Conservation (phyloP, 2,888 invertebrate genomes). For the Selenia dentaria region DNA sequence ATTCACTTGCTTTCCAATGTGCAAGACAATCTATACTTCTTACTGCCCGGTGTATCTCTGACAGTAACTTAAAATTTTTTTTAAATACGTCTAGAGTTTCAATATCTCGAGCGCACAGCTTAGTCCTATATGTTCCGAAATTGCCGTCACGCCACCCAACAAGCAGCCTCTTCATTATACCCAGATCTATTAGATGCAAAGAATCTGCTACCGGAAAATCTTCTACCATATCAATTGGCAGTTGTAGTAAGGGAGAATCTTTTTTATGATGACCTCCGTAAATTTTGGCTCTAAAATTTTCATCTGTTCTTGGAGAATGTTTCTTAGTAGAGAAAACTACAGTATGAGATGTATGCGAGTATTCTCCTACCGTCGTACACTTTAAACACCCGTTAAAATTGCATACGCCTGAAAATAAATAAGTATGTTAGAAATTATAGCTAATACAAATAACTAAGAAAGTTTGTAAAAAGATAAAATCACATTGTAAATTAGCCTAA, state of each 20-base stretch:
- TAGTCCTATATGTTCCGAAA: conserved; percentile 7
- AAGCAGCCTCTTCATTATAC: conserved; percentile 31
- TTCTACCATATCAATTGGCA: conserved; percentile 37
- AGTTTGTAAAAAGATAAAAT: not conserved
- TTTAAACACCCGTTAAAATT: conserved; percentile 35
- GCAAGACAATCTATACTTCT: conserved; percentile 1
- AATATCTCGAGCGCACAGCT: conserved; percentile 4
- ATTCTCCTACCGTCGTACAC: conserved; percentile 33
- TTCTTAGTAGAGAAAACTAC: conserved; percentile 17
- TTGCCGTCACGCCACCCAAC: conserved; percentile 7
- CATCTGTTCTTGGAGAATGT: conserved; percentile 10
- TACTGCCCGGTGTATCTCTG: conserved; percentile 7
- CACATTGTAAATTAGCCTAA: not conserved
- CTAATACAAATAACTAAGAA: not conserved
- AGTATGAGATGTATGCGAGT: conserved; percentile 33
- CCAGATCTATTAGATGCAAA: conserved; percentile 35
- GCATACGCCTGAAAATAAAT: conserved; percentile 28
- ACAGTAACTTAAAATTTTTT: not conserved
- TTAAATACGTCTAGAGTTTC: not conserved
- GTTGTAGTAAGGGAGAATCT: conserved; percentile 7
- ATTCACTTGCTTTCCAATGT: conserved; percentile 9
- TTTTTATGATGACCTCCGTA: conserved; percentile 18
- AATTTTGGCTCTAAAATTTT: conserved; percentile 1
- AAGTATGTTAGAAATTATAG: too few species aligned
- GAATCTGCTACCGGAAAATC: conserved; percentile 36